phyloP scores from a whole-genome alignment of 1,140 invertebrate species.

The Laupala kohalensis region DNA sequence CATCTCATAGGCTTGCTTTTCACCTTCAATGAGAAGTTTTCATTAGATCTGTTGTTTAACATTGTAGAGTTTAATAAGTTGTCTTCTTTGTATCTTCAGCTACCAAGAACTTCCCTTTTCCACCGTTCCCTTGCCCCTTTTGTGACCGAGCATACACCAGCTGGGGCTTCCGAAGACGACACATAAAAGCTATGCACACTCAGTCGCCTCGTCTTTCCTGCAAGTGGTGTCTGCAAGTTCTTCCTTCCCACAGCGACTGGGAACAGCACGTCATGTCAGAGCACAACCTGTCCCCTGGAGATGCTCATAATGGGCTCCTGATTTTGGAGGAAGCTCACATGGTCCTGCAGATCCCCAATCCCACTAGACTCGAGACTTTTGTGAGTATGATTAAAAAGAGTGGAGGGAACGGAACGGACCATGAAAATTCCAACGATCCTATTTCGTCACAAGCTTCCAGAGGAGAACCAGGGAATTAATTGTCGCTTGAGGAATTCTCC shows the following conservation, averaged over 20 bases:
- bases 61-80: background rate
- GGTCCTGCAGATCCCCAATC: slow-evolving; percentile 37
- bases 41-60: background rate
- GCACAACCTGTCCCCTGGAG: slow-evolving; percentile 38
- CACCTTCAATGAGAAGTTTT: background rate
- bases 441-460: too few relatives aligned
- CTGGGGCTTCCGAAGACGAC: slow-evolving; percentile 46
- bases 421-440: too few relatives aligned
- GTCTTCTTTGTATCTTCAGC: slow-evolving; percentile 3
- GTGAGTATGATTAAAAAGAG: slow-evolving; percentile 23
- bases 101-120: slow-evolving; percentile 13
- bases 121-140: slow-evolving; percentile 48
- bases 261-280: slow-evolving; percentile 39
- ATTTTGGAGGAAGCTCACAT: slow-evolving; percentile 49
- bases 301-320: slow-evolving; percentile 42
- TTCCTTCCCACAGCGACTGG: slow-evolving; percentile 42
- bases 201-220: slow-evolving; percentile 36
- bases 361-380: slow-evolving; percentile 30
- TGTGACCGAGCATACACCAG: slow-evolving; percentile 47
- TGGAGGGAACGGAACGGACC: background rate
- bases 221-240: slow-evolving; percentile 39
- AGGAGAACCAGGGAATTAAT: too few relatives aligned
- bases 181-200: slow-evolving; percentile 46
- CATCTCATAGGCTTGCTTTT: background rate
- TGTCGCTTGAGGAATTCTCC: too few relatives aligned